Percentiles rank a stretch among this genome's conserved stretches.
These are phyloP conservation scores for Oscheius sp. DNA, from an alignment of 2,888 invertebrate species.

Conservation along the genomic window DNA sequence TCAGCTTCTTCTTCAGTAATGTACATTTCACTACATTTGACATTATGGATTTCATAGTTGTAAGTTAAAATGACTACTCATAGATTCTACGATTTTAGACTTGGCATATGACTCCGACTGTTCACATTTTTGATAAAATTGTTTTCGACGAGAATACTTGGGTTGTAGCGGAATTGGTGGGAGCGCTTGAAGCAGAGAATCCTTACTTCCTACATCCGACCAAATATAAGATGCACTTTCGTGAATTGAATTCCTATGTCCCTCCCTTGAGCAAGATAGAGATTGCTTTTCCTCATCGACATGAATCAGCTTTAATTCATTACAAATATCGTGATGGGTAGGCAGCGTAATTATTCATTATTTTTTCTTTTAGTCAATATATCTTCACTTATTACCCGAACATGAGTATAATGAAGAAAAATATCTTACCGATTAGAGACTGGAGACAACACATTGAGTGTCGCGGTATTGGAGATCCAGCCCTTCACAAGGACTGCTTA, in stretches of 20 bases:
- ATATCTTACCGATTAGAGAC: background rate
- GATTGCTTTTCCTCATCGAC: conserved; percentile 1
- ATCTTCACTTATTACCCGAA: background rate
- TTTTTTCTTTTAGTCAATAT: background rate
- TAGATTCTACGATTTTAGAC: background rate
- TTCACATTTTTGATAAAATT: background rate
- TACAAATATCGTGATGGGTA: conserved; percentile 3
- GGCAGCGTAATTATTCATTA: too few species aligned
- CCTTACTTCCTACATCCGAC: background rate
- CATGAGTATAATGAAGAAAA: background rate
- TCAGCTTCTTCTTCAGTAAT: conserved; percentile 9
- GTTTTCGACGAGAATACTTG: background rate
- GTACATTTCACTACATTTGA: background rate
- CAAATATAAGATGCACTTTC: background rate
- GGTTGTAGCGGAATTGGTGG: background rate
- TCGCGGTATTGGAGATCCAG: too few species aligned
- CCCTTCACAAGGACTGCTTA: too few species aligned
- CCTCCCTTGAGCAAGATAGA: background rate
- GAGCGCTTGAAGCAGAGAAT: background rate
- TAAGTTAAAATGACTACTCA: background rate
- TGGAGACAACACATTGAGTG: conserved; percentile 1
- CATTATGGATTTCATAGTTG: conserved; percentile 1
- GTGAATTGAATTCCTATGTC: background rate
- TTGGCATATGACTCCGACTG: background rate
- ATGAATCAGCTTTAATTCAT: background rate